A percentile compares a stretch with the other conserved stretches of the same genome.
Conservation (phyloP, 2,113 vertebrate species). For the Halichoeres trimaculatus region DNA sequence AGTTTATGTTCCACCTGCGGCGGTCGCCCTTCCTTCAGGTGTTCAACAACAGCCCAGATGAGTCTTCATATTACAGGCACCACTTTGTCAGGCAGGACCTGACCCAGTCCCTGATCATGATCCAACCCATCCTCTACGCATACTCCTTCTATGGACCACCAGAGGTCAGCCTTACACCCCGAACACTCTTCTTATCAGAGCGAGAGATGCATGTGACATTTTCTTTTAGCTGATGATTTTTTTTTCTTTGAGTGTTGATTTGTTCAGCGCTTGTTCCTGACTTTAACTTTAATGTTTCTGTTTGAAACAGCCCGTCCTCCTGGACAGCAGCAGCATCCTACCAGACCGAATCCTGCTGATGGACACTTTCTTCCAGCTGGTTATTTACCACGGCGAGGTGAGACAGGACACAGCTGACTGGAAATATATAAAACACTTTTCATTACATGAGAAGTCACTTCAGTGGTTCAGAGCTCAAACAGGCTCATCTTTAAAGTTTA, state of each 20-base stretch:
- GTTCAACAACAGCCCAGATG: conserved; percentile 98
- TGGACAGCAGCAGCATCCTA: conserved; percentile 98
- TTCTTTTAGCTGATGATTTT: not conserved
- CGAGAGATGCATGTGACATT: not conserved
- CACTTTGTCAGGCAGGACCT: conserved; percentile 96
- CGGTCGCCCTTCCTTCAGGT: conserved; percentile 97
- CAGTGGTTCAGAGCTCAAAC: not conserved
- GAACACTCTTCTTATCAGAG: not conserved
- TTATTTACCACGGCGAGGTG: conserved; percentile 98
- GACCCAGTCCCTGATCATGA: conserved; percentile 98
- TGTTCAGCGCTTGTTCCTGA: not conserved
- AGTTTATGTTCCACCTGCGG: conserved; percentile 99
- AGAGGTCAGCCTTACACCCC: conserved; percentile 86
- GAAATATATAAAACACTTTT: not conserved
- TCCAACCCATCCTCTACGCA: conserved; percentile 97
- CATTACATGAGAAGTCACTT: not conserved
- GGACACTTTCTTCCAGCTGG: conserved; percentile 99
- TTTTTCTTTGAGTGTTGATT: not conserved
- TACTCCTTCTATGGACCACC: conserved; percentile 97
- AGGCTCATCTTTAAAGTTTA: not conserved
- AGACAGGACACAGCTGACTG: not conserved
- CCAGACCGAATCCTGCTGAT: conserved; percentile 95
- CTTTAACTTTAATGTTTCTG: conserved; percentile 2
- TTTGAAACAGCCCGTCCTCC: conserved; percentile 89
- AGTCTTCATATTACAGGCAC: conserved; percentile 96